These are phyloP conservation scores for Pogonophryne albipinna DNA, from an alignment of 2,797 vertebrate species.

Conservation along the genomic window DNA sequence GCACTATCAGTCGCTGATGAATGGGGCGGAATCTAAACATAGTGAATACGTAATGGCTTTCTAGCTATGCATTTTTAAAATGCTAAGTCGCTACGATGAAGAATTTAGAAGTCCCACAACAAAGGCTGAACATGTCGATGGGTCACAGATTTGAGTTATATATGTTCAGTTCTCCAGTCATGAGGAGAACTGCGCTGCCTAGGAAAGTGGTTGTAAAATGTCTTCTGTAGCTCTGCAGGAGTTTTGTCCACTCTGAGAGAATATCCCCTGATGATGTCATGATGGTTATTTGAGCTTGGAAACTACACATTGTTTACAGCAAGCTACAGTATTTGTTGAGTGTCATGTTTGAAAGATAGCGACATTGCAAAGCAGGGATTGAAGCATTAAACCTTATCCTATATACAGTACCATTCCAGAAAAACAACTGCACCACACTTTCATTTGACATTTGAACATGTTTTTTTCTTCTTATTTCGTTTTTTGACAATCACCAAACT, in stretches of 20 bases:
- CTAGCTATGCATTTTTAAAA: constrained; percentile 47
- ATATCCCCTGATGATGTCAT: not conserved
- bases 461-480: not conserved
- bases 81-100: not conserved
- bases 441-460: not conserved
- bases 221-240: not conserved
- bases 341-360: not conserved
- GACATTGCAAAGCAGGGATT: not conserved
- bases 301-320: not conserved
- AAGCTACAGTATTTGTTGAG: not conserved
- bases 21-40: constrained; percentile 59
- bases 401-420: not conserved
- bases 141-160: constrained; percentile 6
- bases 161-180: constrained; percentile 7
- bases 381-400: not conserved
- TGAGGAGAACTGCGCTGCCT: not conserved
- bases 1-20: constrained; percentile 62
- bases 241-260: not conserved
- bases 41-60: constrained; percentile 41
- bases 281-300: not conserved
- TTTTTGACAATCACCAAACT: not conserved
- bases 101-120: constrained; percentile 20
- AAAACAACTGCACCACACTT: too few species aligned
- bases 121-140: not conserved
- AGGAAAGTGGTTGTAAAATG: not conserved